A percentile compares a stretch with the other conserved stretches of the same genome.
These are phyloP conservation scores for Mimachlamys varia DNA, from an alignment of 2,888 invertebrate genomes.

Conservation along the genomic window DNA sequence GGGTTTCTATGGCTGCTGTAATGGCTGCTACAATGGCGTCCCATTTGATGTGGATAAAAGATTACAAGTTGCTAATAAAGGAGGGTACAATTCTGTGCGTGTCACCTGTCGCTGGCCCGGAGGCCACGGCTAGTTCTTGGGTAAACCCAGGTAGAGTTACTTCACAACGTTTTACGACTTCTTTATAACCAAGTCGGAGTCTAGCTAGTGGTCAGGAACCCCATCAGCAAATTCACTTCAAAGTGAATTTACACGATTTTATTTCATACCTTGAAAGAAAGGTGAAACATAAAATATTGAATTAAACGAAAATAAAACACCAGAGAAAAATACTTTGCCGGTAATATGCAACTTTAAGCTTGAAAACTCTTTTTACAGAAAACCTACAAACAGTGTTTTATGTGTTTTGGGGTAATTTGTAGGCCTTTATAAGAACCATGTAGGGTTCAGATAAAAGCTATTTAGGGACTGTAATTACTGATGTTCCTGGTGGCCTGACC, in stretches of 20 bases:
- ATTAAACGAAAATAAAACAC: conserved; percentile 31
- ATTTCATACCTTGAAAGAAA: background rate
- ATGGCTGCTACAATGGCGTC: conserved; percentile 2
- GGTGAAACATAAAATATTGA: conserved; percentile 21
- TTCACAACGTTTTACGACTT: conserved; percentile 12
- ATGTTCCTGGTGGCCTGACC: background rate
- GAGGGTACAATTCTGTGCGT: background rate
- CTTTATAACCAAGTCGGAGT: background rate
- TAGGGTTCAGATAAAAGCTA: background rate
- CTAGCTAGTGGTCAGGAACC: background rate
- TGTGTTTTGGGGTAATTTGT: conserved; percentile 1
- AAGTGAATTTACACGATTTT: conserved; percentile 5
- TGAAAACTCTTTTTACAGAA: background rate
- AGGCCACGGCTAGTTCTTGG: background rate
- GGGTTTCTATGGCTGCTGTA: background rate
- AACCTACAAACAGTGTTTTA: background rate
- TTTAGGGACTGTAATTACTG: background rate
- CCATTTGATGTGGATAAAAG: conserved; percentile 31
- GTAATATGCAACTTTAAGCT: conserved; percentile 16
- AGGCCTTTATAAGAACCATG: background rate
- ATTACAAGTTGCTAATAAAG: conserved; percentile 16
- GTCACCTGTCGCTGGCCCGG: conserved; percentile 13
- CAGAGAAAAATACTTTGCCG: background rate
- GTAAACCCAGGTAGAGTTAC: background rate
- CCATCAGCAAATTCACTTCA: background rate